Evolutionary conservation across 2,797 vertebrate genomes (phyloP).

Genomic region (Ataeniobius toweri): DNA sequence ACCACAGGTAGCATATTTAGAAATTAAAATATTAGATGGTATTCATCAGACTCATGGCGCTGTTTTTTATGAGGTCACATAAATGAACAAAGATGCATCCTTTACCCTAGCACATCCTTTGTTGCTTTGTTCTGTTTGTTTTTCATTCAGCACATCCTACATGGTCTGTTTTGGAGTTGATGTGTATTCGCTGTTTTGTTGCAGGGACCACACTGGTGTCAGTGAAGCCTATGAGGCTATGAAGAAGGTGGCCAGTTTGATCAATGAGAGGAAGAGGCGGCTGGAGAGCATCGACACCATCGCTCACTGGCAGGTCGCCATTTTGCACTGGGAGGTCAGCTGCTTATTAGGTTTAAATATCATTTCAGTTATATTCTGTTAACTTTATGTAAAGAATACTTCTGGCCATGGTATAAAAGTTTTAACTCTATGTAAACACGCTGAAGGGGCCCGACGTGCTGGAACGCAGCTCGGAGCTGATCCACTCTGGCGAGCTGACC

Average conservation of each 20-base stretch:
- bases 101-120: too few species aligned
- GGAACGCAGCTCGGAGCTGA: constrained; percentile 92
- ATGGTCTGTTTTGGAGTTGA: neutral
- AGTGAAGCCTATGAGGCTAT: constrained; percentile 92
- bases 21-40: too few species aligned
- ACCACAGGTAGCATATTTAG: constrained; percentile 85
- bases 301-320: constrained; percentile 95
- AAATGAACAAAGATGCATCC: neutral
- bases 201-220: constrained; percentile 89
- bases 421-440: constrained; percentile 3
- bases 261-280: constrained; percentile 95
- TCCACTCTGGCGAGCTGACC: constrained; percentile 94
- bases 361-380: neutral
- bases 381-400: neutral
- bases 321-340: constrained; percentile 94
- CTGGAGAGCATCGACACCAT: constrained; percentile 96
- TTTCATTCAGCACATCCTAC: neutral
- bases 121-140: too few species aligned
- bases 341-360: neutral
- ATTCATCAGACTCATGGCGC: neutral
- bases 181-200: constrained; percentile 29
- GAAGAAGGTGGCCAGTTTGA: constrained; percentile 96
- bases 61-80: neutral
- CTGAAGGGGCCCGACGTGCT: constrained; percentile 79
- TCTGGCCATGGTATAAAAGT: neutral